Base-by-base conservation (phyloP, 1,140 invertebrate species). In the Geopemphigus sp. region DNA sequence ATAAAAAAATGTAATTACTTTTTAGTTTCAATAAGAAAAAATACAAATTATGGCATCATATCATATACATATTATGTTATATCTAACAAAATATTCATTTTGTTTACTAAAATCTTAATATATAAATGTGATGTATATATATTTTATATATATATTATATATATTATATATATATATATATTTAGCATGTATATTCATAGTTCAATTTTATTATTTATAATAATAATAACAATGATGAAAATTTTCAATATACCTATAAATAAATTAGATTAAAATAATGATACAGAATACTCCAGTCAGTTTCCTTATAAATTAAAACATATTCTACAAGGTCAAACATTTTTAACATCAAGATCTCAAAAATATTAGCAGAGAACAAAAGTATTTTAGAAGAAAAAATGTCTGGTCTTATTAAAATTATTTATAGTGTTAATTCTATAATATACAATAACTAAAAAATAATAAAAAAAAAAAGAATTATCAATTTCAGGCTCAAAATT, bases 41-140 rank as follows among this genome's bases (percentile, higher is more conserved):
- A 57, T 68, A 74, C 72, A 59, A 74, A 74, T 45, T 74, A 74
- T 74, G 72, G 72, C 72, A 57, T 74, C 45, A 57, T 74, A 74
- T 39, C 32, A 47, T 68, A 15, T 68, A 68, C 39, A 47, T 24
- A 50, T 14, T 24, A 50, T 14, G 14, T 57, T 57, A 45, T 39
- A 57, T 11, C 24, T 50, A 74, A 57, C 29, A 74, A 74, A 57
- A 39, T 39, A 39, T 4, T n/a, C n/a, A n/a, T n/a, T n/a, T 68
- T 50, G 45, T 74, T 74, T 74, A 19, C 45, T 74, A 50, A 74
- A 74, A 74, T 74, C 45, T 24, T 74, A 59, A 26, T 74, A 57
- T 45, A 26, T 57, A 74, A 74, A 74, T 59, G 32, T 74, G 72
- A 74, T 74, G 54, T 59, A 59, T 50, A 50, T 12, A 54, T 26